These are phyloP conservation scores for Aphidius gifuensis DNA, from an alignment of 1,140 invertebrate species.

Conservation along the genomic window DNA sequence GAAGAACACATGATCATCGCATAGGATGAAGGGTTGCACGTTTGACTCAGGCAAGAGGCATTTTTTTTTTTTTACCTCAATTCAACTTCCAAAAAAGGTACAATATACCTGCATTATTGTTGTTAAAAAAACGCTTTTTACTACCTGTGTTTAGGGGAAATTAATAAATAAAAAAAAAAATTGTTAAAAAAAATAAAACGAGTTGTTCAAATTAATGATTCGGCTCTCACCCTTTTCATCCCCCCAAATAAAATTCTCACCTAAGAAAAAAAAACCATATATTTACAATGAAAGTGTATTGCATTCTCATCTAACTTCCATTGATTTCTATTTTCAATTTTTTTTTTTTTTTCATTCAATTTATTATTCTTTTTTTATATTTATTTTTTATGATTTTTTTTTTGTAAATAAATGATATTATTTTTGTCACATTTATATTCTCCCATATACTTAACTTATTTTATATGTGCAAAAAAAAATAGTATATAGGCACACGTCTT, in stretches of 20 bases:
- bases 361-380: too few species aligned
- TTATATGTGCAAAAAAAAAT: too few species aligned
- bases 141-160: constrained; percentile 43
- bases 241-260: neutral
- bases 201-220: constrained; percentile 54
- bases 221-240: constrained; percentile 34
- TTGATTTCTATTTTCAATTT: too few species aligned
- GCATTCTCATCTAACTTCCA: neutral
- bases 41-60: constrained; percentile 14
- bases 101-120: constrained; percentile 42
- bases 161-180: constrained; percentile 33
- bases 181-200: too few species aligned
- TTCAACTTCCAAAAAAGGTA: constrained; percentile 9
- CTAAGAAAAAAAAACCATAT: constrained; percentile 7
- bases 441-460: too few species aligned
- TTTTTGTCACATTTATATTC: too few species aligned
- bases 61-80: constrained; percentile 16
- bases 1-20: too few species aligned
- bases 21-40: constrained; percentile 21
- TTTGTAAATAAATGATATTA: too few species aligned
- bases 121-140: constrained; percentile 36
- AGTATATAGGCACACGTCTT: too few species aligned
- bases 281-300: constrained; percentile 3
- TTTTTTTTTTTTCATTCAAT: too few species aligned
- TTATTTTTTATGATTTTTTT: too few species aligned